These are phyloP conservation scores for Monomorium pharaonis DNA, from an alignment of 1,140 invertebrate species.

Conservation along the genomic window DNA sequence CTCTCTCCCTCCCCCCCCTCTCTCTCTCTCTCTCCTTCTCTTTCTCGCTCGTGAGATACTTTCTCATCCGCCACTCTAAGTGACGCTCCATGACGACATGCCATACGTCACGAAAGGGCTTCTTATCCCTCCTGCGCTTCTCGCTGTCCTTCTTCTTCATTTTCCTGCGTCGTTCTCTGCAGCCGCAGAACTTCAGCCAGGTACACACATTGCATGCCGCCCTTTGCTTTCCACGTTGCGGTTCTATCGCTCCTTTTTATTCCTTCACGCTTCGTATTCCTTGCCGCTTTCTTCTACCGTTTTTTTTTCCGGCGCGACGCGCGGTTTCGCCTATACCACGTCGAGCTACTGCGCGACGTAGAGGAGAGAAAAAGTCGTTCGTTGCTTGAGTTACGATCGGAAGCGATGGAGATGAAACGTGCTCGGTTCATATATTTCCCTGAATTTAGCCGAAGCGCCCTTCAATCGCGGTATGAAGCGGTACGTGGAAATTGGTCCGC, in stretches of 20 bases:
- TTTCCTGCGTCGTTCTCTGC: constrained; percentile 42
- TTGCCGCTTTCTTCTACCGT: constrained; percentile 15
- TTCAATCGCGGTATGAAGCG: constrained; percentile 46
- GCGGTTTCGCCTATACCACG: constrained; percentile 2
- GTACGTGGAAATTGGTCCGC: constrained; percentile 52
- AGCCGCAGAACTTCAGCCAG: constrained; percentile 39
- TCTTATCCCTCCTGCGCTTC: constrained; percentile 50
- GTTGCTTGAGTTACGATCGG: constrained; percentile 64
- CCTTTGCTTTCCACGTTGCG: constrained; percentile 21
- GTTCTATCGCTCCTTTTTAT: constrained; percentile 28
- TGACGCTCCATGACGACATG: constrained; percentile 77
- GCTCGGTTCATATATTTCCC: constrained; percentile 63
- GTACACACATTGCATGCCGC: constrained; percentile 37
- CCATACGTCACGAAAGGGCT: constrained; percentile 79
- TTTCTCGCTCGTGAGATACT: constrained; percentile 65
- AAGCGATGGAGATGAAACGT: constrained; percentile 21
- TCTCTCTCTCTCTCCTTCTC: constrained; percentile 33
- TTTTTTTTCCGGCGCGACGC: constrained; percentile 15
- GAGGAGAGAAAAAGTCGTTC: constrained; percentile 47
- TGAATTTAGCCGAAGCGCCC: constrained; percentile 44
- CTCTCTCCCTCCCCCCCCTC: not conserved
- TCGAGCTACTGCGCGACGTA: constrained; percentile 19
- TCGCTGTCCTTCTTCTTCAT: constrained; percentile 39
- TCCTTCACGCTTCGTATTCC: constrained; percentile 26
- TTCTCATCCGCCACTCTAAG: constrained; percentile 79